These are phyloP conservation scores for Agrotis puta DNA, from an alignment of 2,888 invertebrate species.

Conservation along the genomic window DNA sequence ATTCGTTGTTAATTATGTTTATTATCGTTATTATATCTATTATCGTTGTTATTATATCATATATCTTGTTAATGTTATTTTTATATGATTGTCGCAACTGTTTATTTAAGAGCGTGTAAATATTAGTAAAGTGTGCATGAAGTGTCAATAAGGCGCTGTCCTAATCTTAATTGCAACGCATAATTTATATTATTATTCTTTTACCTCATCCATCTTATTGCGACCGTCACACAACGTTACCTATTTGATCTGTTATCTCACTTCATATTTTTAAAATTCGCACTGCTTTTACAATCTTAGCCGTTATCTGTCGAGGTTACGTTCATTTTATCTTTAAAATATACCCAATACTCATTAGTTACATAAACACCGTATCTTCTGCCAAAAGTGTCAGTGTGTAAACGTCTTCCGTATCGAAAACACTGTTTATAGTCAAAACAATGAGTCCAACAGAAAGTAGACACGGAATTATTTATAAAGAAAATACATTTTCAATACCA, in stretches of 20 bases:
- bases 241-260: not conserved
- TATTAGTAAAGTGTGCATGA: too few relatives aligned
- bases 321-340: conserved; percentile 18
- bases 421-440: conserved; percentile 20
- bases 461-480: conserved; percentile 71
- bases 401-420: conserved; percentile 17
- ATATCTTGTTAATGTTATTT: too few relatives aligned
- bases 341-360: not conserved
- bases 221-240: not conserved
- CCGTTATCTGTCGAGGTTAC: conserved; percentile 43
- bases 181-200: too few relatives aligned
- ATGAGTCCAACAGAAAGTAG: conserved; percentile 39
- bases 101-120: too few relatives aligned
- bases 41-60: too few relatives aligned
- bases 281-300: not conserved
- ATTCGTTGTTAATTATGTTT: too few relatives aligned
- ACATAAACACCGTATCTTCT: conserved; percentile 15
- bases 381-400: conserved; percentile 4
- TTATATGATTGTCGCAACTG: too few relatives aligned
- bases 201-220: too few relatives aligned
- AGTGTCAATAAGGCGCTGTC: too few relatives aligned
- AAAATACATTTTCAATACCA: conserved; percentile 71
- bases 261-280: not conserved
- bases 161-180: too few relatives aligned
- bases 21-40: too few relatives aligned